Evolutionary conservation across 1,140 invertebrate species (phyloP).

Genomic region (Helicoverpa armigera): DNA sequence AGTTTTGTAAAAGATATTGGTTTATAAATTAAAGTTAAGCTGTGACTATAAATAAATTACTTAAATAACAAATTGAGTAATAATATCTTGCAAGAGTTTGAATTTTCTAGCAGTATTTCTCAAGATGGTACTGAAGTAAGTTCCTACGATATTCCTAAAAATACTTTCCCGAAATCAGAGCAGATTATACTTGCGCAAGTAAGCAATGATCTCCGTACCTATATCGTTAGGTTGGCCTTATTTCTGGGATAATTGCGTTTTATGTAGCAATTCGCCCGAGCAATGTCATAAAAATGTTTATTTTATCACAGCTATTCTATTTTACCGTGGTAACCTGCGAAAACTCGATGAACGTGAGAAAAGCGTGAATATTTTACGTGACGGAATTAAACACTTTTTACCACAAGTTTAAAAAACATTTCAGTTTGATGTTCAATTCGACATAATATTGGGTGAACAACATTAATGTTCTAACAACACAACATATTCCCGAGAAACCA

Average conservation of each 20-base stretch:
- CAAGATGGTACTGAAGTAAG: too few species aligned
- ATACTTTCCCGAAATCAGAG: conserved; percentile 45
- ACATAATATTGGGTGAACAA: too few species aligned
- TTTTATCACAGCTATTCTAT: conserved; percentile 67
- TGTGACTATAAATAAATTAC: too few species aligned
- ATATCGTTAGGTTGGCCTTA: conserved; percentile 59
- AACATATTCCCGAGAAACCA: neutral
- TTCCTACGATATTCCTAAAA: neutral
- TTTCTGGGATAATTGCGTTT: conserved; percentile 75
- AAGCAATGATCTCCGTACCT: conserved; percentile 52
- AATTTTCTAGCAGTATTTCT: too few species aligned
- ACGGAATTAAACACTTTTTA: conserved; percentile 16
- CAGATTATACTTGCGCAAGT: conserved; percentile 49
- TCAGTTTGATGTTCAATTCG: too few species aligned
- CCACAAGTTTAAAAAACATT: neutral
- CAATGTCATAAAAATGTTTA: conserved; percentile 70
- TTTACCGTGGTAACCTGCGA: conserved; percentile 62
- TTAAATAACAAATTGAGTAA: too few species aligned
- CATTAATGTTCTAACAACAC: too few species aligned
- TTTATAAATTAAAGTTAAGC: too few species aligned
- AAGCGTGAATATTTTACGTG: conserved; percentile 41
- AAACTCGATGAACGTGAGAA: conserved; percentile 54
- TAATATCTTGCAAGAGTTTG: too few species aligned
- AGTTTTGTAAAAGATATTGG: too few species aligned
- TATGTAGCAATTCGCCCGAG: conserved; percentile 71